These are phyloP conservation scores for Paragorgia papillata DNA, from an alignment of 92 coral and sea anemone genomes.

Conservation along the genomic window DNA sequence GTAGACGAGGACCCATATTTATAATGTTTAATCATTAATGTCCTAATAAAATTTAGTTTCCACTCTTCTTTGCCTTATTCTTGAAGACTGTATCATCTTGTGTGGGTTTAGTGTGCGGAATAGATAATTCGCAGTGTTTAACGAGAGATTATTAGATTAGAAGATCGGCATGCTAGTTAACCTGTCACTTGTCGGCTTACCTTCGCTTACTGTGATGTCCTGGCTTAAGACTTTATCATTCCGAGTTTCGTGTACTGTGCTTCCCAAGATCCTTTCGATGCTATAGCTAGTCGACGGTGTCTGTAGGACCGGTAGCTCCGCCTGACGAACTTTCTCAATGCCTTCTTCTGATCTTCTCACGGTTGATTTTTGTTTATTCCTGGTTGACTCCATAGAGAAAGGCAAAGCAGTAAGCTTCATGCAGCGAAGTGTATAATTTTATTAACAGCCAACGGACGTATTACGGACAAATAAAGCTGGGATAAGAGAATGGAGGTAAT, in stretches of 20 bases:
- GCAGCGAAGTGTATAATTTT: conserved; percentile 40
- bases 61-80: no score
- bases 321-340: background rate
- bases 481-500: background rate
- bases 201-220: background rate
- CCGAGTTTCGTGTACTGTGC: background rate
- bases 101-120: no score
- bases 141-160: background rate
- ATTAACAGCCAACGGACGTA: background rate
- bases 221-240: background rate
- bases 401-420: background rate
- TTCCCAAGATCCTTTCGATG: conserved; percentile 93
- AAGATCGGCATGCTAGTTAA: background rate
- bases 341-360: conserved; percentile 23
- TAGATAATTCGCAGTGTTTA: background rate
- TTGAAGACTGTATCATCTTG: no score
- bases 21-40: no score
- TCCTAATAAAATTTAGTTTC: no score
- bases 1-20: no score
- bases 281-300: conserved; percentile 87
- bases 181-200: background rate
- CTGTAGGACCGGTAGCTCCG: conserved; percentile 30
- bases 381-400: conserved; percentile 22
- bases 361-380: conserved; percentile 17
- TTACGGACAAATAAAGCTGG: background rate